Evolutionary conservation across 2,113 vertebrate genomes (phyloP).

Genomic region (Notarius quadriscutis): DNA sequence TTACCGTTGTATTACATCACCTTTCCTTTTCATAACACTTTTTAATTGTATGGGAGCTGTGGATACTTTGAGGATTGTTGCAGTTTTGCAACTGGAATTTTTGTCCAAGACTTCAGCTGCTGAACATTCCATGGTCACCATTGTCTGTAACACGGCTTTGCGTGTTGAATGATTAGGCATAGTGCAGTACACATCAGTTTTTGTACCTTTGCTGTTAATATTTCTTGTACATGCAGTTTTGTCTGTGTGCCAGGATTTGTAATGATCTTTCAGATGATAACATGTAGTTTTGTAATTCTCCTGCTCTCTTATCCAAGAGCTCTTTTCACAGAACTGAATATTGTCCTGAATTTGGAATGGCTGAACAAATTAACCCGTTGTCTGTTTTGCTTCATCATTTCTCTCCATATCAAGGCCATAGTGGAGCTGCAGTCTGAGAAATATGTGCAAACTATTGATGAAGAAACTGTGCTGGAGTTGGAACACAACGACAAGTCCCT

Average conservation of each 20-base stretch:
- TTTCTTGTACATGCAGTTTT: neutral
- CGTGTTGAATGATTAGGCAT: neutral
- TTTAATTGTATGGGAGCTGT: no score
- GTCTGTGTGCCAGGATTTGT: neutral
- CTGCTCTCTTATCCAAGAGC: neutral
- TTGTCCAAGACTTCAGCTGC: no score
- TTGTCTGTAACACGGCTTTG: neutral
- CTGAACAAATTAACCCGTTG: neutral
- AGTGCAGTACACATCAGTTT: neutral
- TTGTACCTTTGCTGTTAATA: neutral
- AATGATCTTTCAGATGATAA: neutral
- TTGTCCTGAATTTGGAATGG: neutral
- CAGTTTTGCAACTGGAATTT: no score
- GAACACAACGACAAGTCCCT: conserved; percentile 88
- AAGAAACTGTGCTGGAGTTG: conserved; percentile 77
- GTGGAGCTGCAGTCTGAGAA: conserved; percentile 91
- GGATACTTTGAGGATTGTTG: no score
- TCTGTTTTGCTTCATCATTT: conserved; percentile 19
- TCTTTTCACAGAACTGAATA: neutral
- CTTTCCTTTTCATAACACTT: no score
- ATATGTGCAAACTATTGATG: conserved; percentile 82
- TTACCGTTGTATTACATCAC: no score
- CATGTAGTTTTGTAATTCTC: neutral
- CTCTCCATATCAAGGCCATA: conserved; percentile 79
- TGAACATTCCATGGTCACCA: no score